Evolutionary conservation across 1,140 invertebrate species (phyloP).

Genomic region (Triops longicaudatus): DNA sequence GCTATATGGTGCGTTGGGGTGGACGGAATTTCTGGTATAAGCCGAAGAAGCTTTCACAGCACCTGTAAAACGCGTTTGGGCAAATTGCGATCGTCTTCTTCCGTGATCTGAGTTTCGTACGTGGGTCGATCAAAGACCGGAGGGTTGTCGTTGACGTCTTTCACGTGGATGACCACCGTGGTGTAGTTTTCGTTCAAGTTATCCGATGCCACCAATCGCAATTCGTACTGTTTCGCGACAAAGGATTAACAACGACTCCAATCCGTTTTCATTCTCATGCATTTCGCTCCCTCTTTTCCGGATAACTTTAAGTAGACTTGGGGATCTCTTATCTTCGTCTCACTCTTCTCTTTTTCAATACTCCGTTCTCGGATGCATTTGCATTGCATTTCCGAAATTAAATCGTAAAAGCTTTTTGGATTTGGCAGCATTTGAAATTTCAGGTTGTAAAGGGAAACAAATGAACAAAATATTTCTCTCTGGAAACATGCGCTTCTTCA

Average conservation of each 20-base stretch:
- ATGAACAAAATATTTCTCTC: background rate
- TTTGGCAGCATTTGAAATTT: no score
- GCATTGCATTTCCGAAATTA: no score
- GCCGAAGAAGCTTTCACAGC: conserved; percentile 33
- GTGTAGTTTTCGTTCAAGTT: conserved; percentile 94
- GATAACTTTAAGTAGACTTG: no score
- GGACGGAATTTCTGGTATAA: background rate
- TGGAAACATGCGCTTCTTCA: background rate
- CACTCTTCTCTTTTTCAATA: background rate
- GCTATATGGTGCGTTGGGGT: conserved; percentile 19
- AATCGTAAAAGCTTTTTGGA: no score
- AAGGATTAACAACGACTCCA: background rate
- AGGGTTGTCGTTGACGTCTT: conserved; percentile 83
- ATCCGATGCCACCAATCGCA: conserved; percentile 84
- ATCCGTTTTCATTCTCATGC: background rate
- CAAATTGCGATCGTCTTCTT: conserved; percentile 87
- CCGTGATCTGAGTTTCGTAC: conserved; percentile 88
- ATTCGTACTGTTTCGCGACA: conserved; percentile 62
- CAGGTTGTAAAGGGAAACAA: no score
- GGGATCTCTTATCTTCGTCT: background rate
- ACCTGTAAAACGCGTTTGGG: conserved; percentile 89
- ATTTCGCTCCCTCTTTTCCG: background rate
- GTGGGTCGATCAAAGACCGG: conserved; percentile 86
- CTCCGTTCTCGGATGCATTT: no score
- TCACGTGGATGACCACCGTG: conserved; percentile 88